These are phyloP conservation scores for Metridium senile DNA, from an alignment of 92 coral and sea anemone species.

Conservation along the genomic window DNA sequence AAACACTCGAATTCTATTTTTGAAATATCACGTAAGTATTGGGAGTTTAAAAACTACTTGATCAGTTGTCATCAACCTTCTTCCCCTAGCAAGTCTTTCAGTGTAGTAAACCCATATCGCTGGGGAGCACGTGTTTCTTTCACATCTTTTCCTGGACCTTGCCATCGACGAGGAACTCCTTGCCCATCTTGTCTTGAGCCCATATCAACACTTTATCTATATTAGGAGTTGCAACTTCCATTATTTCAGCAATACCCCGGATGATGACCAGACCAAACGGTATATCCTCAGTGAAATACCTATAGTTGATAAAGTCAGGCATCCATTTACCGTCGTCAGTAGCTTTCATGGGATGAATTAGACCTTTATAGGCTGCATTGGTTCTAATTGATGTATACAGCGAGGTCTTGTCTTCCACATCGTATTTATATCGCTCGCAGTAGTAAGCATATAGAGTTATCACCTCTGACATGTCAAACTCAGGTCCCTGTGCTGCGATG, in stretches of 20 bases:
- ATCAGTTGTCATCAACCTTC: too few species aligned
- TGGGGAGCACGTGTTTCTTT: constrained; percentile 61
- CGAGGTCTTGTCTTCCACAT: constrained; percentile 41
- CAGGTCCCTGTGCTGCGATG: constrained; percentile 23
- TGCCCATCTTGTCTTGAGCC: constrained; percentile 45
- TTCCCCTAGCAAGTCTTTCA: constrained; percentile 34
- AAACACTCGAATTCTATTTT: too few species aligned
- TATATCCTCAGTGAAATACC: constrained; percentile 59
- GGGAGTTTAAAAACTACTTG: too few species aligned
- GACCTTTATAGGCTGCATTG: constrained; percentile 55
- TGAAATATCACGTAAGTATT: too few species aligned
- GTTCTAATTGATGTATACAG: constrained; percentile 42
- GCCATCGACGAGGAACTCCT: constrained; percentile 53
- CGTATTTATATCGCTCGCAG: constrained; percentile 39
- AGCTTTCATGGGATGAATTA: constrained; percentile 48
- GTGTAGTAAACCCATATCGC: constrained; percentile 49
- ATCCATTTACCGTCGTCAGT: constrained; percentile 42
- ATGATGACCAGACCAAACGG: constrained; percentile 54
- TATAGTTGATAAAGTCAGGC: constrained; percentile 47
- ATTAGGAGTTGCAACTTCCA: constrained; percentile 32
- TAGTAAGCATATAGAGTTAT: constrained; percentile 42
- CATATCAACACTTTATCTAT: constrained; percentile 52
- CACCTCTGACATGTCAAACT: constrained; percentile 45
- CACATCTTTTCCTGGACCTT: constrained; percentile 52
- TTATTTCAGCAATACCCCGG: constrained; percentile 66